phyloP scores from a whole-genome alignment of 2,888 invertebrate species.

The Hydriomena furcata region DNA sequence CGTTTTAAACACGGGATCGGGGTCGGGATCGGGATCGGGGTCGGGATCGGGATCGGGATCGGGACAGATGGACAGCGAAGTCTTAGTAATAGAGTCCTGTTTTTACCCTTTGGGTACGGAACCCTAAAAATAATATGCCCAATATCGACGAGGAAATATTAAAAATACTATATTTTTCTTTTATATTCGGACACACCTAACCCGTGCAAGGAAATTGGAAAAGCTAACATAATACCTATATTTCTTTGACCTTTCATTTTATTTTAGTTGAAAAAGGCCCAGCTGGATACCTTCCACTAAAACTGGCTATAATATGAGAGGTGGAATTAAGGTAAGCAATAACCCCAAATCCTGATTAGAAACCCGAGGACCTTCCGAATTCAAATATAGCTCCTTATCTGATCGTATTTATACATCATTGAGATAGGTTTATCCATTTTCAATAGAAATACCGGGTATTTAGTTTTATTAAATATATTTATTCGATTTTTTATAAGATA shows the following conservation, averaged over 20 bases:
- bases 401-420: slow-evolving; percentile 47
- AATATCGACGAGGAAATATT: slow-evolving; percentile 42
- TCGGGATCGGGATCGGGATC: too few relatives aligned
- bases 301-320: slow-evolving; percentile 39
- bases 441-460: slow-evolving; percentile 36
- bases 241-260: slow-evolving; percentile 45
- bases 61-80: too few relatives aligned
- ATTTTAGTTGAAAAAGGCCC: slow-evolving; percentile 42
- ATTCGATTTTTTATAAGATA: neutral
- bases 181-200: slow-evolving; percentile 7
- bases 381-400: slow-evolving; percentile 44
- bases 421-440: slow-evolving; percentile 44
- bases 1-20: too few relatives aligned
- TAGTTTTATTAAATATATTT: slow-evolving; percentile 7
- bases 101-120: too few relatives aligned
- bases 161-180: slow-evolving; percentile 35
- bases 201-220: slow-evolving; percentile 43
- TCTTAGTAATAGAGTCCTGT: too few relatives aligned
- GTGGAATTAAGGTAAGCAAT: slow-evolving; percentile 43
- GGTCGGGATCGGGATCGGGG: too few relatives aligned
- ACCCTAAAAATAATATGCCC: slow-evolving; percentile 38
- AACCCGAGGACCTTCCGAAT: slow-evolving; percentile 39
- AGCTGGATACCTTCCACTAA: slow-evolving; percentile 39
- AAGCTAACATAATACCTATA: slow-evolving; percentile 38
- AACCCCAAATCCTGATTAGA: slow-evolving; percentile 50